Conservation (phyloP, 2,797 vertebrate genomes). For the Naso thynnoides region DNA sequence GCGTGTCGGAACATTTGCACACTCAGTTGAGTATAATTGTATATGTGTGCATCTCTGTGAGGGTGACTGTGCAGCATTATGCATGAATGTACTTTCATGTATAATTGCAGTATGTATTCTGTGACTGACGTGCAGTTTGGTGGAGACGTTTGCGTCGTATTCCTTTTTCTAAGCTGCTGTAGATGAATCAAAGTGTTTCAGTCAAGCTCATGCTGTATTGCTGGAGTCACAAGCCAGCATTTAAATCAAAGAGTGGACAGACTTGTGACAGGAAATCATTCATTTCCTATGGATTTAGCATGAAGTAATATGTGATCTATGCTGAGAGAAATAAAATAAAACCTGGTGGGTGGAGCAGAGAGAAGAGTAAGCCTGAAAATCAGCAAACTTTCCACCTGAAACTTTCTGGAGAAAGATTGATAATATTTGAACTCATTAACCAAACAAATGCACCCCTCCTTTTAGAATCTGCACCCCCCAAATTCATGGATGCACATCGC, state of each 20-base stretch:
- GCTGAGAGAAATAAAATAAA: conserved; percentile 48
- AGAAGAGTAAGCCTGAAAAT: conserved; percentile 45
- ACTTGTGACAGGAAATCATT: conserved; percentile 69
- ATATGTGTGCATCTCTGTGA: conserved; percentile 43
- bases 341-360: conserved; percentile 11
- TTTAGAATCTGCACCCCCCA: not conserved
- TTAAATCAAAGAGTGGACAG: conserved; percentile 45
- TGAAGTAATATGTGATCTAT: conserved; percentile 46
- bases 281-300: conserved; percentile 67
- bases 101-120: conserved; percentile 47
- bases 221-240: conserved; percentile 43
- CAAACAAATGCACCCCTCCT: not conserved
- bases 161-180: conserved; percentile 30
- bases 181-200: conserved; percentile 44
- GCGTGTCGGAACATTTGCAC: conserved; percentile 38
- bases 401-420: not conserved
- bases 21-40: conserved; percentile 49
- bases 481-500: not conserved
- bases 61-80: conserved; percentile 25
- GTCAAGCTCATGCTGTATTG: conserved; percentile 39
- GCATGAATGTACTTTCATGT: conserved; percentile 50
- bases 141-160: conserved; percentile 33
- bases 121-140: conserved; percentile 36
- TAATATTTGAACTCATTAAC: not conserved
- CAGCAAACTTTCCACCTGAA: conserved; percentile 35